Evolutionary conservation across 2,113 vertebrate genomes (phyloP).

Genomic region (Corvus hawaiiensis): DNA sequence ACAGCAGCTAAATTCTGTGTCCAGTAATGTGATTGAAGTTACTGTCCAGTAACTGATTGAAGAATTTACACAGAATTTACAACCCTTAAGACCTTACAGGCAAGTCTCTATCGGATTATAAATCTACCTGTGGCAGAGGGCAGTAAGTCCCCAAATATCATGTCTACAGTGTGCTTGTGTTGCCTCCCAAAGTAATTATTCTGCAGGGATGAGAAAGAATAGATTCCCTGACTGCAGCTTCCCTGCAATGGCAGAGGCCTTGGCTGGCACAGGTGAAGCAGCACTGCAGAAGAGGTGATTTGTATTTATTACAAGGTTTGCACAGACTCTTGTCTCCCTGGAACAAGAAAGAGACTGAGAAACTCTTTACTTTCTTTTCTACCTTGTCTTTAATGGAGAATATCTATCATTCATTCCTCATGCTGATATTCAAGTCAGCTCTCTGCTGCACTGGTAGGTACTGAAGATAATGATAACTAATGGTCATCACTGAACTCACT

Average conservation of each 20-base stretch:
- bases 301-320: conserved; percentile 22
- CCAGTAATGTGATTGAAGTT: background rate
- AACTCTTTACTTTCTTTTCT: background rate
- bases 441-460: background rate
- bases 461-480: conserved; percentile 13
- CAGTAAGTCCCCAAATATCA: background rate
- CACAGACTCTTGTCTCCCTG: background rate
- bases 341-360: background rate
- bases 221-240: background rate
- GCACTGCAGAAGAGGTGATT: background rate
- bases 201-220: background rate
- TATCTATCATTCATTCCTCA: background rate
- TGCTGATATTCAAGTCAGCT: background rate
- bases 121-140: background rate
- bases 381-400: background rate
- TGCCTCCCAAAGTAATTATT: background rate
- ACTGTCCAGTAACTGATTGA: background rate
- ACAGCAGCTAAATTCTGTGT: background rate
- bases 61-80: background rate
- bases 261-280: background rate
- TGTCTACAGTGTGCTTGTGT: background rate
- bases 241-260: background rate
- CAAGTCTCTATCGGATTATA: background rate
- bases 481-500: background rate
- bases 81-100: background rate